These are phyloP conservation scores for Cygnus atratus DNA, from an alignment of 2,113 vertebrate species.

Conservation along the genomic window DNA sequence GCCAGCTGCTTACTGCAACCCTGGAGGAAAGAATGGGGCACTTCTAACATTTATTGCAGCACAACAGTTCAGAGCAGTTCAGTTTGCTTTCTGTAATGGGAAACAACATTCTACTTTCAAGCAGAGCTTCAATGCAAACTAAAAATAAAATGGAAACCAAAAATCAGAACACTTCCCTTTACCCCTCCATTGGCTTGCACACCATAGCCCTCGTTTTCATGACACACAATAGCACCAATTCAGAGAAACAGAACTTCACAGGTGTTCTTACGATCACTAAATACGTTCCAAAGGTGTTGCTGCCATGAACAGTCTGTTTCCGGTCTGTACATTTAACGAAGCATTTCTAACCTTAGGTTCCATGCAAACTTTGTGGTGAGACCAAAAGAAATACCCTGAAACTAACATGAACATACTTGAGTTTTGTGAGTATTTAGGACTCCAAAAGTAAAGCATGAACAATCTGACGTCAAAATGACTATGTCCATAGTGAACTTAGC, in stretches of 20 bases:
- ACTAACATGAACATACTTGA: not conserved
- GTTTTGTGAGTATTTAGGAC: not conserved
- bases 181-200: not conserved
- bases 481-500: not conserved
- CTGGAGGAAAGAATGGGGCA: not conserved
- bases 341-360: not conserved
- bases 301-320: not conserved
- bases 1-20: not conserved
- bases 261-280: fast-evolving
- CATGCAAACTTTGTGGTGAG: not conserved
- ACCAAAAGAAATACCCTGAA: not conserved
- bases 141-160: slow-evolving; percentile 11
- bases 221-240: not conserved
- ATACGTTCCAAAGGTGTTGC: not conserved
- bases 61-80: not conserved
- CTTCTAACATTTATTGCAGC: not conserved
- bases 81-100: not conserved
- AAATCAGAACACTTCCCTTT: not conserved
- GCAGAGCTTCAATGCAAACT: not conserved
- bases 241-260: not conserved
- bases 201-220: not conserved
- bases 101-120: not conserved
- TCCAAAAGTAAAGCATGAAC: not conserved
- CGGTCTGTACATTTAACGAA: not conserved
- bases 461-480: not conserved